Evolutionary conservation across 1,140 invertebrate species (phyloP).

Genomic region (Ceratina australensis): DNA sequence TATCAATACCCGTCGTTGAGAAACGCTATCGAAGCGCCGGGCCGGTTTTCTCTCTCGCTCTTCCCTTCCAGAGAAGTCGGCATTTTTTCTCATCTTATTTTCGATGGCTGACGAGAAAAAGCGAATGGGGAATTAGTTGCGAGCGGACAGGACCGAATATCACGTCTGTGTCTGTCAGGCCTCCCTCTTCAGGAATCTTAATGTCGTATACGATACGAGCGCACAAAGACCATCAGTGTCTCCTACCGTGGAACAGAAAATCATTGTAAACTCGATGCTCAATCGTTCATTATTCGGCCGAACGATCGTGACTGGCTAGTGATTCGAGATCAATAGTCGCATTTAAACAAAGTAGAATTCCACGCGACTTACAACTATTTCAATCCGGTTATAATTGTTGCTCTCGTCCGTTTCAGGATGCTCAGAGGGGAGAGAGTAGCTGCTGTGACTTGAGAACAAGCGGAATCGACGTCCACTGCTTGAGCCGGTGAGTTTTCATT

Average conservation of each 20-base stretch:
- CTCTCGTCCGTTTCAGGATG: conserved; percentile 4
- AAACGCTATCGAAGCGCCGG: conserved; percentile 25
- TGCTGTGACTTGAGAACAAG: background rate
- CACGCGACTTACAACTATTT: background rate
- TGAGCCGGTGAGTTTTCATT: conserved; percentile 1
- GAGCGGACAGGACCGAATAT: conserved; percentile 37
- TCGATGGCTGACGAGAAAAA: conserved; percentile 13
- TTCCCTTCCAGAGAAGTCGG: background rate
- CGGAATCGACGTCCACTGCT: background rate
- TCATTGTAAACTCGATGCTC: conserved; percentile 69
- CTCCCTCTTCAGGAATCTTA: conserved; percentile 58
- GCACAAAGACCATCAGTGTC: conserved; percentile 71
- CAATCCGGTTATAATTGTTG: background rate
- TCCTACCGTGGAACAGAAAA: conserved; percentile 70
- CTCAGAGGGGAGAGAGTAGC: background rate
- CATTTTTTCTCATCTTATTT: background rate
- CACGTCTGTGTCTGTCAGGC: conserved; percentile 47
- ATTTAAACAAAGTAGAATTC: conserved; percentile 71
- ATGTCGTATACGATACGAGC: conserved; percentile 37
- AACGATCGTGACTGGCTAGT: background rate
- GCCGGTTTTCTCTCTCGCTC: background rate
- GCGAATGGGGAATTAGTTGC: conserved; percentile 30
- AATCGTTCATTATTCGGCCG: conserved; percentile 62
- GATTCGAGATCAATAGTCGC: conserved; percentile 46
- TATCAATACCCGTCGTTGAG: conserved; percentile 40